phyloP scores from a whole-genome alignment of 2,113 vertebrate genomes.

The Oophaga pumilio region DNA sequence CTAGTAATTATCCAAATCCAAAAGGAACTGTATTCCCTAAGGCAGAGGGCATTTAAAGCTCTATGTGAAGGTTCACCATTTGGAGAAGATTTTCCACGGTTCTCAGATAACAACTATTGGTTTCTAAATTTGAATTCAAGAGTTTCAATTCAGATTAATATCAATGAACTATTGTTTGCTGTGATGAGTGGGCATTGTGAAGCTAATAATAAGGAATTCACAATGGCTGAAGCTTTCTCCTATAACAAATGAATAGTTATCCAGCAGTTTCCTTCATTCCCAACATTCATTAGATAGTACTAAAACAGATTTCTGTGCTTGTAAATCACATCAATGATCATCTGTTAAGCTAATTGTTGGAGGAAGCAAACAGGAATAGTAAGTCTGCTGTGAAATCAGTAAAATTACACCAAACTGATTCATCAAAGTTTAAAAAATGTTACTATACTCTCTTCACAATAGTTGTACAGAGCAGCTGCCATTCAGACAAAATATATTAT shows the following conservation, averaged over 20 bases:
- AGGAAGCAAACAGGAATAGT: background rate
- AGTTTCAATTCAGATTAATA: conserved; percentile 12
- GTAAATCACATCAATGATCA: conserved; percentile 30
- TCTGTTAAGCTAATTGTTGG: conserved; percentile 34
- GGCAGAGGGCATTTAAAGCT: conserved; percentile 12
- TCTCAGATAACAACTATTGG: conserved; percentile 31
- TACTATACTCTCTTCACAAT: too few species aligned
- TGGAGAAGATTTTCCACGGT: conserved; percentile 54
- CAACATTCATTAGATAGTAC: background rate
- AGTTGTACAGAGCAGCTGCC: too few species aligned
- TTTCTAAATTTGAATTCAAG: conserved; percentile 41
- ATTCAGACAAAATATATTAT: too few species aligned
- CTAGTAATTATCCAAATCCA: conserved; percentile 35
- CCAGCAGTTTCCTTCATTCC: background rate
- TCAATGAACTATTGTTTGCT: conserved; percentile 45
- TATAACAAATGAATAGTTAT: conserved; percentile 18
- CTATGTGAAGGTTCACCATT: conserved; percentile 45
- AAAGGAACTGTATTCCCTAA: conserved; percentile 23
- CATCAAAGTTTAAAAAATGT: conserved; percentile 11
- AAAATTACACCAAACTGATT: conserved; percentile 9
- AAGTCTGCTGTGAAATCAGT: background rate
- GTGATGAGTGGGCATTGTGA: conserved; percentile 12
- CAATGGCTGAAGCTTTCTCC: background rate
- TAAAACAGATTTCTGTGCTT: conserved; percentile 26
- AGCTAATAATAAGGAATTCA: conserved; percentile 1